Conservation (phyloP, 1,140 invertebrate genomes). For the Calycopis cecrops region DNA sequence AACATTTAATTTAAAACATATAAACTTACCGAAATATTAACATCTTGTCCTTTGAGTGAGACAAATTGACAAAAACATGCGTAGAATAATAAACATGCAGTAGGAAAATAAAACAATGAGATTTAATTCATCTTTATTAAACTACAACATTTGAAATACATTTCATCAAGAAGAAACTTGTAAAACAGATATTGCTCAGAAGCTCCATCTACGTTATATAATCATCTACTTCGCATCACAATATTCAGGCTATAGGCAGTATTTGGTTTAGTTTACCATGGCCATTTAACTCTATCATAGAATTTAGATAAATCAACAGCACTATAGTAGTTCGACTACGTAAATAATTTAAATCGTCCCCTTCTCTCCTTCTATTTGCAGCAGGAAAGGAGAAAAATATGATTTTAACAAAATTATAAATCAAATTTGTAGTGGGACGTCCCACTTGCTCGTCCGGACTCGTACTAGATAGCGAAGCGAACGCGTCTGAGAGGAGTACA, state of each 20-base stretch:
- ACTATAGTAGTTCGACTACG: slow-evolving; percentile 59
- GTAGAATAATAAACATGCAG: slow-evolving; percentile 22
- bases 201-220: slow-evolving; percentile 45
- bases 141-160: slow-evolving; percentile 54
- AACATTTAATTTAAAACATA: neutral
- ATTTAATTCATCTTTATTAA: slow-evolving; percentile 51
- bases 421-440: slow-evolving; percentile 46
- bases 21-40: slow-evolving; percentile 10
- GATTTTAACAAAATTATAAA: slow-evolving; percentile 50
- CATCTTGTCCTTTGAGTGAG: neutral
- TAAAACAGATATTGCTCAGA: slow-evolving; percentile 34
- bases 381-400: slow-evolving; percentile 71
- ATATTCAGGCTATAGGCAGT: slow-evolving; percentile 57
- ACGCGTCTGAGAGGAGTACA: too few species aligned
- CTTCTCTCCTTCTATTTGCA: slow-evolving; percentile 67
- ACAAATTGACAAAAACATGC: slow-evolving; percentile 13
- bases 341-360: slow-evolving; percentile 64
- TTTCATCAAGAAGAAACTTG: slow-evolving; percentile 41
- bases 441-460: slow-evolving; percentile 35
- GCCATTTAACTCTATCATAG: slow-evolving; percentile 43
- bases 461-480: too few species aligned
- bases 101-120: slow-evolving; percentile 47
- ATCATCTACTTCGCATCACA: slow-evolving; percentile 39
- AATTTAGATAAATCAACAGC: slow-evolving; percentile 46
- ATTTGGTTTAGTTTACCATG: slow-evolving; percentile 50